Percentiles rank a stretch among this genome's conserved stretches.
phyloP scores from a whole-genome alignment of 2,113 vertebrate genomes.

The Struthidea cinerea region DNA sequence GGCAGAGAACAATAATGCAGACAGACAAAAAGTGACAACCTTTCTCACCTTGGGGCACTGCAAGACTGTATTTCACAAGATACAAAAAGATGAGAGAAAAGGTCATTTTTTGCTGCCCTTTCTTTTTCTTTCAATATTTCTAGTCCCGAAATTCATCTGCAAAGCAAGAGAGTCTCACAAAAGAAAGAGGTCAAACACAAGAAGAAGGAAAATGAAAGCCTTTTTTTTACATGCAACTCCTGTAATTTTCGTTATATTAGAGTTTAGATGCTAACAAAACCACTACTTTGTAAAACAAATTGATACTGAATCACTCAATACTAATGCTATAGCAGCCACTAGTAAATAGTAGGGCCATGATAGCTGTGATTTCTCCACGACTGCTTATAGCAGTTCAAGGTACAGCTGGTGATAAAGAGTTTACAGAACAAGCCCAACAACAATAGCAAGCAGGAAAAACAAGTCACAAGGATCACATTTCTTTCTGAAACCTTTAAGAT shows the following conservation, averaged over 20 bases:
- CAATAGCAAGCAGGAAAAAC: neutral
- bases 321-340: neutral
- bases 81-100: slow-evolving; percentile 55
- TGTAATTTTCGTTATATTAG: neutral
- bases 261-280: neutral
- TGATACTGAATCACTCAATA: neutral
- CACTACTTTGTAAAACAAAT: neutral
- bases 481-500: neutral
- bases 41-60: slow-evolving; percentile 43
- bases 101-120: slow-evolving; percentile 6
- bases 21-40: slow-evolving; percentile 46
- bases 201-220: neutral
- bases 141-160: neutral
- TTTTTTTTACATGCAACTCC: neutral
- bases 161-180: neutral
- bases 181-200: neutral
- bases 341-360: neutral
- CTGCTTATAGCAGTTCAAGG: neutral
- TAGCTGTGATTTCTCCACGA: neutral
- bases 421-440: neutral
- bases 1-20: slow-evolving; percentile 17
- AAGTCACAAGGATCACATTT: neutral
- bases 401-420: neutral
- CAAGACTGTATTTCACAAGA: slow-evolving; percentile 49
- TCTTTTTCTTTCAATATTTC: neutral